These are phyloP conservation scores for Brachyistius frenatus DNA, from an alignment of 2,113 vertebrate genomes.

Conservation along the genomic window DNA sequence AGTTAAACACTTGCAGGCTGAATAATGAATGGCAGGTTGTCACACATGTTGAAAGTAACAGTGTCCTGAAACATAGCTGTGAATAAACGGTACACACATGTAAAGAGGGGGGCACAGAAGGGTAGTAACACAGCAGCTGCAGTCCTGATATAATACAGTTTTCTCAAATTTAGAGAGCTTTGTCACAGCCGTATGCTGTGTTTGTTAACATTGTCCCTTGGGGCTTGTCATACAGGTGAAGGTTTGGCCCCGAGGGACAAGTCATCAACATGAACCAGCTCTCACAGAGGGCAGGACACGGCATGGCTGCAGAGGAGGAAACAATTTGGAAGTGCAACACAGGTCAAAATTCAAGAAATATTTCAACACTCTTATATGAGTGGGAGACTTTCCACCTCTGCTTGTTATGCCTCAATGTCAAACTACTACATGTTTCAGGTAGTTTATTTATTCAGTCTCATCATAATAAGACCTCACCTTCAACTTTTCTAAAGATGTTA, in stretches of 20 bases:
- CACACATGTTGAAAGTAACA: too few relatives aligned
- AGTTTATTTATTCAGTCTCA: conserved; percentile 2
- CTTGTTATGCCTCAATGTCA: neutral
- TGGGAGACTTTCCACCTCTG: neutral
- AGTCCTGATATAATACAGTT: conserved; percentile 4
- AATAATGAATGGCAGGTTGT: too few relatives aligned
- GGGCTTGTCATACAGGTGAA: conserved; percentile 29
- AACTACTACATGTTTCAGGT: neutral
- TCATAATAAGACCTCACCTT: neutral
- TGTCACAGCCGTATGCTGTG: conserved; percentile 31
- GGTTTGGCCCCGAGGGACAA: conserved; percentile 12
- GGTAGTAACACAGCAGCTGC: neutral
- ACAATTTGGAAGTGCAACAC: neutral
- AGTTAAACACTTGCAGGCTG: too few relatives aligned
- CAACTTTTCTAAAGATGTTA: conserved; percentile 12
- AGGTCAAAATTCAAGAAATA: neutral
- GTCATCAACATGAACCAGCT: conserved; percentile 21
- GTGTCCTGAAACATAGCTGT: too few relatives aligned
- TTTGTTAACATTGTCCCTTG: conserved; percentile 36
- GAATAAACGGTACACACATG: too few relatives aligned
- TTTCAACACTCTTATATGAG: conserved; percentile 2
- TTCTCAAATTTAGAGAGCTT: conserved; percentile 16
- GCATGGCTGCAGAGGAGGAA: neutral
- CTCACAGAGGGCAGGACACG: conserved; percentile 20
- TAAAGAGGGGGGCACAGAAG: neutral